Base-by-base conservation (phyloP, 2,888 invertebrate genomes). In the Chymomyza fuscimana region DNA sequence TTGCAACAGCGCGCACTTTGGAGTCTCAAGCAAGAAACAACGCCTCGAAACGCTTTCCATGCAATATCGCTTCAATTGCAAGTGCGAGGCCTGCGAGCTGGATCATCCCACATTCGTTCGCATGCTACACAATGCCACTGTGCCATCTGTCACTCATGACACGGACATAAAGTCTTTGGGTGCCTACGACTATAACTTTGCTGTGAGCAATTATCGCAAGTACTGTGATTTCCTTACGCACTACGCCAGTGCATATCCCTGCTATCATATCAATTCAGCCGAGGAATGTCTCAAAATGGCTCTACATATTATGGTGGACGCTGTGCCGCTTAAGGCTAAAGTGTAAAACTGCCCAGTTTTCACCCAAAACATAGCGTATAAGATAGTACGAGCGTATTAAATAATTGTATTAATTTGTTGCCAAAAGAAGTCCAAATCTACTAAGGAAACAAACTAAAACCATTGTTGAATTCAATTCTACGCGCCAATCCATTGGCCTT, bases 11-110 rank as follows among this genome's bases (percentile, higher is more conserved):
- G 93, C 93, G 63, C 96, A 97, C 91, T 95, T 95, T 91, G 96
- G 96, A 0, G 76, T 96, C 1, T 94, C 94, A 90, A 81, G 92
- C 22, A 93, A 92, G 3, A 91, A 92, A 4, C 79, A 87, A 70
- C 94, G 98, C 7, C 94, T 94, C 78, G 81, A 91, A 7, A 92
- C 93, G 40, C 92, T 98, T 10, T 92, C 93, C 61, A 93, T 93
- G 66, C 97, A 97, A 90, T 98, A 97, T 92, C 95, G 94, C 88
- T 98, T 98, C 89, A 91, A 90, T 1, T 98, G 98, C 84, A 80
- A 91, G 3, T 98, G 98, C 89, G 93, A 93, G 81, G 95, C 97
- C 0, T 98, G 98, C 81, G 82, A 89, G 16, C 89, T 94, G 61
- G 91, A 95, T 77, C 97, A 96, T 95, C 95, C 96, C 0, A 88